Conservation (phyloP, 2,797 vertebrate genomes). For the Phalanger gymnotis region DNA sequence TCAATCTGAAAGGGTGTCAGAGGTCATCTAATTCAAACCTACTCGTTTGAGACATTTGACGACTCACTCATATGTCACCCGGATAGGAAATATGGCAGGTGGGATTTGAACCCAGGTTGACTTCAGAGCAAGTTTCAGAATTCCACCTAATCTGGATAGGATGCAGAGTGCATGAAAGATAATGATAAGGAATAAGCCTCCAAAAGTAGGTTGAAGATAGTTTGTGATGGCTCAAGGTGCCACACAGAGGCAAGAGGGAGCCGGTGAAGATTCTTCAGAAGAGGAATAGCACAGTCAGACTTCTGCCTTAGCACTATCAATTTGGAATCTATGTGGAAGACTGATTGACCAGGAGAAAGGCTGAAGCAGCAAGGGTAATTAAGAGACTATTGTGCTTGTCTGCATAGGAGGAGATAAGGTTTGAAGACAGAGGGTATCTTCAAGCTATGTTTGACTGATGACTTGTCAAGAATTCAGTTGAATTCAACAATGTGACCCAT, state of each 20-base stretch:
- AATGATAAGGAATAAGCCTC: neutral
- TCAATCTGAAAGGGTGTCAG: neutral
- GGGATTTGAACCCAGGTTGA: neutral
- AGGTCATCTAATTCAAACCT: too few species aligned
- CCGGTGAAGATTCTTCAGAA: neutral
- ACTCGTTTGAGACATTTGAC: neutral
- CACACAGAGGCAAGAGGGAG: neutral
- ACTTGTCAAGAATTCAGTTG: neutral
- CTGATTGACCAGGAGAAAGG: neutral
- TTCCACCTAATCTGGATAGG: neutral
- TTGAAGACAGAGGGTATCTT: neutral
- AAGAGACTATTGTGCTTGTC: too few species aligned
- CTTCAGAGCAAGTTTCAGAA: neutral
- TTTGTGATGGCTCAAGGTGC: neutral
- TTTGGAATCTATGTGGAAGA: neutral
- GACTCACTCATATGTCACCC: fast-evolving
- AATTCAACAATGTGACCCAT: neutral
- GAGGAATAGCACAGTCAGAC: neutral
- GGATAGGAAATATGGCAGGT: neutral
- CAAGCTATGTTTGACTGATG: neutral
- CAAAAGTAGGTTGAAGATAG: neutral
- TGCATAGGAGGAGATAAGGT: too few species aligned
- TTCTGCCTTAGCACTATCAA: neutral
- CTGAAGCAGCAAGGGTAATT: too few species aligned
- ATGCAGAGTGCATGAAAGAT: neutral